Percentiles rank a stretch among this genome's conserved stretches.
Conservation (phyloP, 2,888 invertebrate species). For the Aspidiotus destructor region DNA sequence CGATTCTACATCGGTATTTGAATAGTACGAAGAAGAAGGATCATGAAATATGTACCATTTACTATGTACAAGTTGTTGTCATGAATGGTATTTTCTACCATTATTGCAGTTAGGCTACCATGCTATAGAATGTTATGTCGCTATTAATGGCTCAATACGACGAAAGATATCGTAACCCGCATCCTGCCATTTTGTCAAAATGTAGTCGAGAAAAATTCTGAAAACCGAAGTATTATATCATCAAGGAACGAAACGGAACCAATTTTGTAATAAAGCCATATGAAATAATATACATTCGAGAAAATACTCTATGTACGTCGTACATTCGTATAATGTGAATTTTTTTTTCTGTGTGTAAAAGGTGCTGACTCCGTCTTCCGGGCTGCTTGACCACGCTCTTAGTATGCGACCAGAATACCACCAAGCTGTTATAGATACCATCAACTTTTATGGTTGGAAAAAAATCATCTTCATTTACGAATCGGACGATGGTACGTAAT, state of each 20-base stretch:
- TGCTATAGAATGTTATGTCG: no score
- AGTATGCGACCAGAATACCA: constrained; percentile 94
- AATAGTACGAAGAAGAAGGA: no score
- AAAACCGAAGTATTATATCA: not conserved
- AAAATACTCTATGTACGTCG: not conserved
- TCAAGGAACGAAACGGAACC: not conserved
- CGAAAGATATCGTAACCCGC: no score
- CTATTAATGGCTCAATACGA: no score
- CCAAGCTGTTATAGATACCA: constrained; percentile 87
- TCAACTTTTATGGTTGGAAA: constrained; percentile 83
- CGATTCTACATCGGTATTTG: no score
- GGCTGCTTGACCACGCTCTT: constrained; percentile 80
- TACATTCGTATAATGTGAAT: not conserved
- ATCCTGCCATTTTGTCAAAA: no score
- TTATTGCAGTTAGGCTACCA: no score
- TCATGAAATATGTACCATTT: no score
- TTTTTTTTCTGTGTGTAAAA: constrained; percentile 39
- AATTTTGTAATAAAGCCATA: not conserved
- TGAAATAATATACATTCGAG: not conserved
- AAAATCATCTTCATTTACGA: constrained; percentile 84
- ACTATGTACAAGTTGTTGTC: no score
- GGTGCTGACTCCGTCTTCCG: constrained; percentile 78
- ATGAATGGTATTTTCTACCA: no score
- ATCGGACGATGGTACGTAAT: constrained; percentile 72
- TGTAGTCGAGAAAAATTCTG: not conserved